Evolutionary conservation across 2,113 vertebrate genomes (phyloP).

Genomic region (Protobothrops mucrosquamatus): DNA sequence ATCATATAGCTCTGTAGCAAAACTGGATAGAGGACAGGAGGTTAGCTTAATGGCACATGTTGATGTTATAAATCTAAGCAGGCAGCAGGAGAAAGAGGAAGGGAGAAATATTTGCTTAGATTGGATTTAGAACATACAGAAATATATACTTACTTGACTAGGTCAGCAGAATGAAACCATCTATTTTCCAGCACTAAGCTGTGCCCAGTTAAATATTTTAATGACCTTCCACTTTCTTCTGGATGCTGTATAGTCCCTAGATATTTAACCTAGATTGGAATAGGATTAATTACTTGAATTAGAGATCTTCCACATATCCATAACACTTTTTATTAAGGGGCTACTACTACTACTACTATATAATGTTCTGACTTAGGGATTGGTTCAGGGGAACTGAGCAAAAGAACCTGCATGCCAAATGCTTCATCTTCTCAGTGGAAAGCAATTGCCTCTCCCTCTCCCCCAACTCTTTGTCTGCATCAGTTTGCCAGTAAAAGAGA

Average conservation of each 20-base stretch:
- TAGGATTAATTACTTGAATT: conserved; percentile 77
- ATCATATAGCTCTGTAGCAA: conserved; percentile 12
- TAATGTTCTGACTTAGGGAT: conserved; percentile 61
- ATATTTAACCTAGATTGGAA: conserved; percentile 79
- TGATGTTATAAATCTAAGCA: conserved; percentile 37
- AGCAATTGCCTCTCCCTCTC: conserved; percentile 44
- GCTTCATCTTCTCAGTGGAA: conserved; percentile 30
- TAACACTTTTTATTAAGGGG: conserved; percentile 68
- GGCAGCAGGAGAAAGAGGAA: neutral
- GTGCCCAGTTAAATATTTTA: conserved; percentile 62
- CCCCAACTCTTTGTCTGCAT: conserved; percentile 14
- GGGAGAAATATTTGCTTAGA: conserved; percentile 11
- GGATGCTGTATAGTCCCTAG: conserved; percentile 61
- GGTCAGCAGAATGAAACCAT: conserved; percentile 49
- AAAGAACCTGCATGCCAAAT: conserved; percentile 53
- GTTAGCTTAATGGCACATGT: conserved; percentile 14
- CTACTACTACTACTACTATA: conserved; percentile 26
- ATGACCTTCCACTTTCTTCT: conserved; percentile 57
- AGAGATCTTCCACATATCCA: conserved; percentile 56
- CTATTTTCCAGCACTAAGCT: conserved; percentile 48
- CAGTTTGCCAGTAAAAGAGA: neutral
- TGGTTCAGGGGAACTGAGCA: conserved; percentile 38
- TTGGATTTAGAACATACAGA: conserved; percentile 46
- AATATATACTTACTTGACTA: conserved; percentile 38
- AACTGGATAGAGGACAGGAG: conserved; percentile 21